Percentiles rank a stretch among this genome's conserved stretches.
phyloP scores from a whole-genome alignment of 2,797 vertebrate genomes.

The Vireo griseus region DNA sequence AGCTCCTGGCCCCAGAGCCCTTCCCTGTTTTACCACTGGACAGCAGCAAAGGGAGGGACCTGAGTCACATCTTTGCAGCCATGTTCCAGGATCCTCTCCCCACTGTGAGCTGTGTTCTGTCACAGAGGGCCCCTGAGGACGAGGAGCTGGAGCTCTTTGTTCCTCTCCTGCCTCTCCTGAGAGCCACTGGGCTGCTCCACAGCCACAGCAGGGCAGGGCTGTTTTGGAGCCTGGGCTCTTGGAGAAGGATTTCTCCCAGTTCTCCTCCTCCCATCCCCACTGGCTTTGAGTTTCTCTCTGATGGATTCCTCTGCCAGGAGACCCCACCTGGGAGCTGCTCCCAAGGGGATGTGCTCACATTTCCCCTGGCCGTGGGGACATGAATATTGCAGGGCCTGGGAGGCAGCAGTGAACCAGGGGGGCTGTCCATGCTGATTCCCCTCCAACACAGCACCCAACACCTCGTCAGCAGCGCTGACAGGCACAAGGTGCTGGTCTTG shows the following conservation, averaged over 20 bases:
- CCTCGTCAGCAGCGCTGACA: not conserved
- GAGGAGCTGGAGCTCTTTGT: not conserved
- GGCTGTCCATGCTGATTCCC: not conserved
- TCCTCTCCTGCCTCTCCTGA: not conserved
- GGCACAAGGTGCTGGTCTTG: not conserved
- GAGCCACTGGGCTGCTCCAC: not conserved
- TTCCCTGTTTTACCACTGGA: not conserved
- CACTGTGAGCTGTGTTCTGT: not conserved
- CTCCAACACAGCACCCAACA: not conserved
- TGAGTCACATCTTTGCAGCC: not conserved
- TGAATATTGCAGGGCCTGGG: not conserved
- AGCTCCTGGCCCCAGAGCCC: not conserved
- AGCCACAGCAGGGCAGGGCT: not conserved
- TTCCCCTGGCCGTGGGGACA: not conserved
- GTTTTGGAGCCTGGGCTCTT: not conserved
- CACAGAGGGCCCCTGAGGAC: not conserved
- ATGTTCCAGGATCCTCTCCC: not conserved
- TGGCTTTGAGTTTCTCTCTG: not conserved
- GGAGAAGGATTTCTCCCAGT: not conserved
- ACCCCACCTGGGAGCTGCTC: not conserved
- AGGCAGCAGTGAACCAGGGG: not conserved
- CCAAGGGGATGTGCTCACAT: not conserved
- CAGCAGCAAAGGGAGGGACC: not conserved
- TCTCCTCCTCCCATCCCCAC: not conserved
- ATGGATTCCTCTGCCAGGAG: not conserved